Evolutionary conservation across 2,888 invertebrate species (phyloP), one percentile per base, ranked within the genome.

Genomic region (Asteroscopus sphinx): DNA sequence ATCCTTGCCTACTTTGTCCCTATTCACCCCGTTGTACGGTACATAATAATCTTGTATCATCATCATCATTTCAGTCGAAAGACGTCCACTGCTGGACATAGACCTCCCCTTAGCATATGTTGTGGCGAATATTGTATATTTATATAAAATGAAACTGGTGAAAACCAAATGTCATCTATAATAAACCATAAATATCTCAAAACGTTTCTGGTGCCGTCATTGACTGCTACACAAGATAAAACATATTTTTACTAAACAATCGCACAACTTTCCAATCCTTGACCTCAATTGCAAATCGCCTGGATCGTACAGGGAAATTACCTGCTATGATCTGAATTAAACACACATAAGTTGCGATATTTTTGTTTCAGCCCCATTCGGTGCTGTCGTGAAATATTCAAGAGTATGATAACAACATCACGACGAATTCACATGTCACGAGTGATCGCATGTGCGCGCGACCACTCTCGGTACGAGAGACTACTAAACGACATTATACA

Each of bases 361-460:
- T 6, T 21, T 21, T 39, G 7, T 25, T 21, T n/a, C 25, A n/a
- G 21, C 9, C 21, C 6, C 7, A 39, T 9, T 21, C n/a, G 21
- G 17, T 21, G 39, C 7, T 4, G 6, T 25, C 12, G 39, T 25
- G 25, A 39, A 39, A 39, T 39, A 39, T 39, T 39, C 39, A 59
- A 25, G 13, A 25, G 11, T 35, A 16, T 13, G n/a, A 35, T 12
- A 44, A 58, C 17, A 25, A 30, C 13, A 28, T 42, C 41, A 41
- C 41, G 42, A 11, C n/a, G n/a, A n/a, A n/a, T n/a, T n/a, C n/a
- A n/a, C n/a, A n/a, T 17, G 32, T 42, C 41, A 41, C 41, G 42
- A 11, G 21, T 9, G 17, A 16, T 40, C 25, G 8, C 59, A 32
- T 33, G n/a, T 4, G 37, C 54, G 41, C 36, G 30, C 36, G 35